Conservation (phyloP, 2,888 invertebrate genomes). For the Isotomurus palustris region DNA sequence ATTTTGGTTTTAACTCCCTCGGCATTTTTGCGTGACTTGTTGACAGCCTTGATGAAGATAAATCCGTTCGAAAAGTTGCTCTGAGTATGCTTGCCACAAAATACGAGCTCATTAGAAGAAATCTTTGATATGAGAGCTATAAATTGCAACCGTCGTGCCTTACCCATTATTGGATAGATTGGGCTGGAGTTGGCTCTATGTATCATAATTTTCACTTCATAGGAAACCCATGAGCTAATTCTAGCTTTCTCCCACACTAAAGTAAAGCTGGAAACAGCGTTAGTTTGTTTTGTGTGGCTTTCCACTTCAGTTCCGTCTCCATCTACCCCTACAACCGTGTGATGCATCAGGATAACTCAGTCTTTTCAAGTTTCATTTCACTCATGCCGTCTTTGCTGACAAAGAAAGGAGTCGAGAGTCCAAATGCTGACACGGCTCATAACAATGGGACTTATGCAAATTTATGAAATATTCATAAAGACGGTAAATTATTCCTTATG, state of each 20-base stretch:
- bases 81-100: neutral
- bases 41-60: slow-evolving; percentile 13
- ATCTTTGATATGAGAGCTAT: neutral
- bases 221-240: neutral
- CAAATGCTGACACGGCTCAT: neutral
- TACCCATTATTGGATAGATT: too few relatives aligned
- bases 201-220: neutral
- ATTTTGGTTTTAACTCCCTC: neutral
- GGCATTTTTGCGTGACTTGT: neutral
- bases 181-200: neutral
- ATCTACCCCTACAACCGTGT: neutral
- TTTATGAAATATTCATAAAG: slow-evolving; percentile 10
- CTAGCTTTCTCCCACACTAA: neutral
- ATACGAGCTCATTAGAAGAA: slow-evolving; percentile 3
- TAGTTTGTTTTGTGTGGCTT: neutral
- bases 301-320: neutral
- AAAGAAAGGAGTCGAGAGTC: neutral
- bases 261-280: neutral
- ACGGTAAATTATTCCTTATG: slow-evolving; percentile 9
- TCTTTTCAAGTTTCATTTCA: neutral
- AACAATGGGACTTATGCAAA: slow-evolving; percentile 7
- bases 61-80: slow-evolving; percentile 1
- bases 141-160: too few relatives aligned
- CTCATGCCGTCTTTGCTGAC: neutral
- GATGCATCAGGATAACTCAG: too few relatives aligned